phyloP scores from a whole-genome alignment of 2,113 vertebrate genomes.

The Callopanchax toddi region DNA sequence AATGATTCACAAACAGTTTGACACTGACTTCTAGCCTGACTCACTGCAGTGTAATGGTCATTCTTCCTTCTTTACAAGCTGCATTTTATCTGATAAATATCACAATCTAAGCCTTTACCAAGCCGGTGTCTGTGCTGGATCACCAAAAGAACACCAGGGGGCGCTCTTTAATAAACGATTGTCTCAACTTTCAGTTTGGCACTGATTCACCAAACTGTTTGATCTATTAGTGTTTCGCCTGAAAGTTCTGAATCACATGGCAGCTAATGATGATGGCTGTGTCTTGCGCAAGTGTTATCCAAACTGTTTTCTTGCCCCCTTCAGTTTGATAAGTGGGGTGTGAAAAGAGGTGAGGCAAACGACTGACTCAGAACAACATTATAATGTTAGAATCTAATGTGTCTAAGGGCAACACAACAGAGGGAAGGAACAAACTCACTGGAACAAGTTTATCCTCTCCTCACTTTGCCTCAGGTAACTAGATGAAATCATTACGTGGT shows the following conservation, averaged over 20 bases:
- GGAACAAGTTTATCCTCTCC: conserved; percentile 22
- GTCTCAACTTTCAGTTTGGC: conserved; percentile 1
- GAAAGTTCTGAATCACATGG: background rate
- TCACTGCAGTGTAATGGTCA: conserved; percentile 5
- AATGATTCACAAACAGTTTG: too few relatives aligned
- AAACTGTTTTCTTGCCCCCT: conserved; percentile 12
- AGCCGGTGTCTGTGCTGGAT: background rate
- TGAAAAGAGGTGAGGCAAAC: conserved; percentile 24
- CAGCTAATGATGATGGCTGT: background rate
- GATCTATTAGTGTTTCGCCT: background rate
- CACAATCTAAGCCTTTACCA: background rate
- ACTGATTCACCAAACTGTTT: background rate
- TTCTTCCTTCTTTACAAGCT: background rate
- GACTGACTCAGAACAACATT: conserved; percentile 17
- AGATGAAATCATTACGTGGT: conserved; percentile 1
- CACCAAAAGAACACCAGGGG: conserved; percentile 35
- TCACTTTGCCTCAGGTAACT: conserved; percentile 14
- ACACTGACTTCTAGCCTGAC: conserved; percentile 12
- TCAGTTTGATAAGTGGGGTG: conserved; percentile 5
- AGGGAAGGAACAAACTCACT: background rate
- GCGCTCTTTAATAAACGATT: conserved; percentile 23
- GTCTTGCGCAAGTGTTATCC: background rate
- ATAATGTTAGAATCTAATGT: conserved; percentile 21
- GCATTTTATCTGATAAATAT: background rate
- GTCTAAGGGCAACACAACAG: conserved; percentile 21